Conservation (phyloP, 2,888 invertebrate genomes). For the Hipparchia semele region DNA sequence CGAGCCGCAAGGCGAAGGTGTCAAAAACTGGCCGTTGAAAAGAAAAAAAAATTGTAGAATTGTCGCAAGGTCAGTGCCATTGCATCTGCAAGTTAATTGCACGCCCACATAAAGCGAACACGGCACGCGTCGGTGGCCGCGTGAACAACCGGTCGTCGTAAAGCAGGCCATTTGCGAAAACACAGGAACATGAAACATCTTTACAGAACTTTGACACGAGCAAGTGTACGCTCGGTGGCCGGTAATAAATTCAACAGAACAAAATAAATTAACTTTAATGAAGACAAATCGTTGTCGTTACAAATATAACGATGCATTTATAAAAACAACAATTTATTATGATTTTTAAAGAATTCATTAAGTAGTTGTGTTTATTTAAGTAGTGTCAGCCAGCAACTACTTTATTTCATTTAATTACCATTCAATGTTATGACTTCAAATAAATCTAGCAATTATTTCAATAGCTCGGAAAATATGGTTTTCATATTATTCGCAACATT, state of each 20-base stretch:
- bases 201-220: conserved; percentile 43
- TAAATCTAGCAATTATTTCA: background rate
- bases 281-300: conserved; percentile 19
- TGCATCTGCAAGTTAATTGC: conserved; percentile 53
- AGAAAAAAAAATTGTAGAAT: conserved; percentile 32
- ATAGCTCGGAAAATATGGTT: background rate
- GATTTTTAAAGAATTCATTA: background rate
- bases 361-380: conserved; percentile 3
- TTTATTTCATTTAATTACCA: background rate
- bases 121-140: conserved; percentile 50
- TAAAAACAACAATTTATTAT: background rate
- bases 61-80: conserved; percentile 51
- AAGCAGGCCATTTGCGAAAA: conserved; percentile 50
- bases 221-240: conserved; percentile 13
- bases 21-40: conserved; percentile 11
- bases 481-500: background rate
- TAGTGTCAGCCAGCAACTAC: background rate
- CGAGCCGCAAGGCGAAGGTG: conserved; percentile 4
- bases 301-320: conserved; percentile 18
- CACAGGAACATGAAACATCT: conserved; percentile 38
- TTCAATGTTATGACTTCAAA: background rate
- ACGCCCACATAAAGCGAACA: conserved; percentile 43
- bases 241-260: conserved; percentile 11
- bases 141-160: conserved; percentile 49
- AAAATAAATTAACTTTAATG: conserved; percentile 9